Evolutionary conservation across 2,888 invertebrate genomes (phyloP).

Genomic region (Heteropelma amictum): DNA sequence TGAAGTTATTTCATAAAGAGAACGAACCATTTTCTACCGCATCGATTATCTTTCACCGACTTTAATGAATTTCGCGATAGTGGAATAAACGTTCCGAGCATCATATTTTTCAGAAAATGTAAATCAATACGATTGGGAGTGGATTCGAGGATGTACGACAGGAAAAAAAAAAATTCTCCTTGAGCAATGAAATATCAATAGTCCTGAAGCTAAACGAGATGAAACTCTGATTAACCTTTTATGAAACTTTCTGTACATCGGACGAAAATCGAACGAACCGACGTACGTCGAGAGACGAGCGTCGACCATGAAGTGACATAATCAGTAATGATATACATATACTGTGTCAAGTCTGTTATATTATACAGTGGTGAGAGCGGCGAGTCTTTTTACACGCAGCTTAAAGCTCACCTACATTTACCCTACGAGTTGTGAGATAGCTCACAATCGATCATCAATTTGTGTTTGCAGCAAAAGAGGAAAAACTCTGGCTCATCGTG

Average conservation of each 20-base stretch:
- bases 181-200: too few species aligned
- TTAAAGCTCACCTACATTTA: conserved; percentile 8
- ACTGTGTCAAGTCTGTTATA: too few species aligned
- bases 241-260: not conserved
- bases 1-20: not conserved
- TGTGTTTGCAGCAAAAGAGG: too few species aligned
- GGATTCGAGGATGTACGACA: too few species aligned
- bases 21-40: conserved; percentile 14
- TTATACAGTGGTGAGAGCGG: not conserved
- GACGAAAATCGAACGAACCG: not conserved
- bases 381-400: conserved; percentile 13
- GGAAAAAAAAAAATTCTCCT: too few species aligned
- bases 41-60: not conserved
- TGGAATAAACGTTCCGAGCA: conserved; percentile 19
- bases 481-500: not conserved
- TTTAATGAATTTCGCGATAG: conserved; percentile 23
- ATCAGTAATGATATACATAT: conserved; percentile 39
- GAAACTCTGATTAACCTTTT: not conserved
- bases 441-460: conserved; percentile 25
- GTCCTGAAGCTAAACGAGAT: too few species aligned
- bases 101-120: conserved; percentile 11
- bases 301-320: conserved; percentile 51
- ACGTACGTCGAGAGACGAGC: conserved; percentile 18
- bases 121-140: not conserved
- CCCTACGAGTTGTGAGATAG: not conserved